These are phyloP conservation scores for Bothrops jararaca DNA, from an alignment of 2,113 vertebrate genomes.

Conservation along the genomic window DNA sequence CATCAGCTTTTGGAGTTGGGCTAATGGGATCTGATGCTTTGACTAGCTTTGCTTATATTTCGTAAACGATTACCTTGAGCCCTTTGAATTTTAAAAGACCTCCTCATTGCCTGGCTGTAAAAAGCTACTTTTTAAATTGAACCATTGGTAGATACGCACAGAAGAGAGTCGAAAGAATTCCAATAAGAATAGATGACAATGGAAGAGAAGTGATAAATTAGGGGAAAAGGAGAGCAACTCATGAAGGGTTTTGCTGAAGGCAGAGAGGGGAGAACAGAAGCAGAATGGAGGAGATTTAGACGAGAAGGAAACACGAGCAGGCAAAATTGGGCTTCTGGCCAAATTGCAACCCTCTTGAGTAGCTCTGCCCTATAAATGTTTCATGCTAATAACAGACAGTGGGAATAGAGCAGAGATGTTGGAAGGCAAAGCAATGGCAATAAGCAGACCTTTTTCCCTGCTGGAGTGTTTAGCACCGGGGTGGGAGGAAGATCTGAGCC, in stretches of 20 bases:
- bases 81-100: neutral
- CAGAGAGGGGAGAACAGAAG: neutral
- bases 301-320: neutral
- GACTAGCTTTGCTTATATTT: neutral
- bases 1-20: neutral
- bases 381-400: slow-evolving; percentile 7
- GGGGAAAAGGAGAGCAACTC: neutral
- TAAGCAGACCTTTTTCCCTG: neutral
- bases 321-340: neutral
- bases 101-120: neutral
- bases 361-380: slow-evolving; percentile 9
- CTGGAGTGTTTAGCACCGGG: neutral
- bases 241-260: neutral
- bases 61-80: neutral
- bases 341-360: neutral
- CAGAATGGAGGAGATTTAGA: neutral
- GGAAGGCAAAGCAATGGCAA: slow-evolving; percentile 15
- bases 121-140: neutral
- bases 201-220: neutral
- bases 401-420: neutral
- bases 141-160: neutral
- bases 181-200: neutral
- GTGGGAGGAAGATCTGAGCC: neutral
- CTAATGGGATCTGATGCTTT: neutral
- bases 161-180: neutral